Evolutionary conservation across 1,140 invertebrate species (phyloP).

Genomic region (Adoxophyes honmai): DNA sequence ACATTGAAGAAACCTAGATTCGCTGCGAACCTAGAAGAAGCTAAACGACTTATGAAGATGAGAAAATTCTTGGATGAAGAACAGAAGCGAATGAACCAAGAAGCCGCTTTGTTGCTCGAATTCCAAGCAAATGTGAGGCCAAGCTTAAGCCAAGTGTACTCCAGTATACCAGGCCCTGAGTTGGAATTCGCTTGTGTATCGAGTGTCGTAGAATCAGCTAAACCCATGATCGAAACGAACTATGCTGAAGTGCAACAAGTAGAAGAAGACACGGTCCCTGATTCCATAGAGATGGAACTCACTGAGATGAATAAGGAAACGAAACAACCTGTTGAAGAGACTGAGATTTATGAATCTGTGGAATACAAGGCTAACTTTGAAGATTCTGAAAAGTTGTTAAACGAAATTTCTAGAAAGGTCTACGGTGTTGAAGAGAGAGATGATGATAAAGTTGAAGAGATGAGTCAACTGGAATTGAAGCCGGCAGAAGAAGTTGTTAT

Average conservation of each 20-base stretch:
- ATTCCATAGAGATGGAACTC: conserved; percentile 9
- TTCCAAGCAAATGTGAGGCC: conserved; percentile 71
- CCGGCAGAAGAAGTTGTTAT: conserved; percentile 1
- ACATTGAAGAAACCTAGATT: conserved; percentile 79
- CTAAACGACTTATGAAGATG: conserved; percentile 80
- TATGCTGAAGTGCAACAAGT: conserved; percentile 11
- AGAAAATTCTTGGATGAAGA: conserved; percentile 79
- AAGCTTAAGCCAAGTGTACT: conserved; percentile 67
- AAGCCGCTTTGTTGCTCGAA: conserved; percentile 66
- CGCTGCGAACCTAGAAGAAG: conserved; percentile 79
- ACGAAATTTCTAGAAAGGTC: conserved; percentile 1
- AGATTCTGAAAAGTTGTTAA: conserved; percentile 20
- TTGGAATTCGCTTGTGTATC: conserved; percentile 65
- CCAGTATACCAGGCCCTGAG: conserved; percentile 68
- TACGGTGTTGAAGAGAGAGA: background rate
- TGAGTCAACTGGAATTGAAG: background rate
- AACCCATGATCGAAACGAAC: conserved; percentile 5
- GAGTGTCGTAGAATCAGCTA: conserved; percentile 20
- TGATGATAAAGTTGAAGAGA: background rate
- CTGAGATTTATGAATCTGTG: background rate
- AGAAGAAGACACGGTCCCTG: conserved; percentile 18
- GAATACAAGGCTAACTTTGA: conserved; percentile 5
- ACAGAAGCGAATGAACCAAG: conserved; percentile 76
- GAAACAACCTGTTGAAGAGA: conserved; percentile 4
- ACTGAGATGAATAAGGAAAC: conserved; percentile 19